A percentile compares a stretch with the other conserved stretches of the same genome.
These are phyloP conservation scores for Luperina testacea DNA, from an alignment of 2,888 invertebrate genomes.

Conservation along the genomic window DNA sequence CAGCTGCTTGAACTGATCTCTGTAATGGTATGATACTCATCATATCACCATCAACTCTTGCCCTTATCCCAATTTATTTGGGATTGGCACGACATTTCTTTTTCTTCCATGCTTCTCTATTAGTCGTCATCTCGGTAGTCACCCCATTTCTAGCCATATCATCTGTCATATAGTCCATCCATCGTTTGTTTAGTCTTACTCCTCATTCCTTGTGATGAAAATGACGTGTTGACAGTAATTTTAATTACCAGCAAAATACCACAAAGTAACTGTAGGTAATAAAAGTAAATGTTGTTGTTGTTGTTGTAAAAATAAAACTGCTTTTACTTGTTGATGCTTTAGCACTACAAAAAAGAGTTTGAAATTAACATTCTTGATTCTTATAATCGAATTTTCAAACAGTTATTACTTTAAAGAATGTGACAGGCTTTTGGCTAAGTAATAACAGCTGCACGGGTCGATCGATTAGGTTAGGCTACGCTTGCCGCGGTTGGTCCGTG, in stretches of 20 bases:
- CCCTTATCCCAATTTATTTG: background rate
- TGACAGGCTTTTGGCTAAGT: no score
- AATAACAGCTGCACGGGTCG: no score
- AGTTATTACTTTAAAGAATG: background rate
- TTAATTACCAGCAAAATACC: background rate
- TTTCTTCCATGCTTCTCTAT: background rate
- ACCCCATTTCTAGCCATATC: background rate
- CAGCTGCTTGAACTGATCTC: slow-evolving; percentile 95
- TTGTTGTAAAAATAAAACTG: background rate
- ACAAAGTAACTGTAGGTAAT: background rate
- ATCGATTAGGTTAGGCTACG: no score
- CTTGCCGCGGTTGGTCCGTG: no score
- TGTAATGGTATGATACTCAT: slow-evolving; percentile 91
- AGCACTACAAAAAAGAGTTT: background rate
- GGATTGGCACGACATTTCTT: background rate
- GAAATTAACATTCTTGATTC: background rate
- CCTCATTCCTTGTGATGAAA: background rate
- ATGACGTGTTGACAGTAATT: background rate
- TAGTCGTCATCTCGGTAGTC: background rate
- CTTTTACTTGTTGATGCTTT: background rate
- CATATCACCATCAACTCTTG: background rate
- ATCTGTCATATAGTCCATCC: background rate
- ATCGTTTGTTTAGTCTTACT: background rate
- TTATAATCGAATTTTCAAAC: slow-evolving; percentile 1
- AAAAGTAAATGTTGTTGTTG: background rate